Evolutionary conservation across 2,888 invertebrate species (phyloP).

Genomic region (Xanthostigma xanthostigma): DNA sequence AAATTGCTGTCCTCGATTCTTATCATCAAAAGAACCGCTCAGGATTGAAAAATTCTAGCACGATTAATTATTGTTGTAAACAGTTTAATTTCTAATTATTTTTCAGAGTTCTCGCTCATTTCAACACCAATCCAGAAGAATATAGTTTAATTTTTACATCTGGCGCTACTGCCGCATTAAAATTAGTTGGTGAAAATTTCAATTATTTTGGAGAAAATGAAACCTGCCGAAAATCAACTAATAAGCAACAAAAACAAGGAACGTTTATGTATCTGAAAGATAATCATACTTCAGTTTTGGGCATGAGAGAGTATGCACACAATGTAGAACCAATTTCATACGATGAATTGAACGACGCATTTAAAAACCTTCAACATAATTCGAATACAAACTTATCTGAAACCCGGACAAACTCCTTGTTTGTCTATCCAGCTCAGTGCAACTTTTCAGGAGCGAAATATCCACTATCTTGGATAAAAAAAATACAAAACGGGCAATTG

Average conservation of each 20-base stretch:
- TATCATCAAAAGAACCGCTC: too few relatives aligned
- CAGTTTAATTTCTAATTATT: slow-evolving; percentile 2
- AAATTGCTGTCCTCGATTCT: too few relatives aligned
- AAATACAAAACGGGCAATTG: slow-evolving; percentile 42
- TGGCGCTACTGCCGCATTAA: slow-evolving; percentile 79
- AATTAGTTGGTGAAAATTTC: slow-evolving; percentile 72
- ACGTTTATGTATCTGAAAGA: slow-evolving; percentile 70
- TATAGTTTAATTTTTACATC: slow-evolving; percentile 89
- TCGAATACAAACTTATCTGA: slow-evolving; percentile 21
- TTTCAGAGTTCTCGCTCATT: slow-evolving; percentile 64
- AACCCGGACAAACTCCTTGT: slow-evolving; percentile 37
- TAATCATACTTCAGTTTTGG: slow-evolving; percentile 91
- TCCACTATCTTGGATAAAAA: slow-evolving; percentile 55
- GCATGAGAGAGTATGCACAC: slow-evolving; percentile 65
- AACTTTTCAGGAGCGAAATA: slow-evolving; percentile 91
- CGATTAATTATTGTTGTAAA: slow-evolving; percentile 2
- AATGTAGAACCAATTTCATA: slow-evolving; percentile 41
- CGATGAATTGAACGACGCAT: slow-evolving; percentile 34
- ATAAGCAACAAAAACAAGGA: slow-evolving; percentile 29
- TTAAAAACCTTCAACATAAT: slow-evolving; percentile 18
- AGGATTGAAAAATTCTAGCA: too few relatives aligned
- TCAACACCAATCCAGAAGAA: slow-evolving; percentile 62
- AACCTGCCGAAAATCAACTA: slow-evolving; percentile 6
- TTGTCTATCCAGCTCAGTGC: slow-evolving; percentile 83
- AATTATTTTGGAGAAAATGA: slow-evolving; percentile 30